Conservation (phyloP, 2,797 vertebrate genomes). For the Microctenopoma stevenorrisi region DNA sequence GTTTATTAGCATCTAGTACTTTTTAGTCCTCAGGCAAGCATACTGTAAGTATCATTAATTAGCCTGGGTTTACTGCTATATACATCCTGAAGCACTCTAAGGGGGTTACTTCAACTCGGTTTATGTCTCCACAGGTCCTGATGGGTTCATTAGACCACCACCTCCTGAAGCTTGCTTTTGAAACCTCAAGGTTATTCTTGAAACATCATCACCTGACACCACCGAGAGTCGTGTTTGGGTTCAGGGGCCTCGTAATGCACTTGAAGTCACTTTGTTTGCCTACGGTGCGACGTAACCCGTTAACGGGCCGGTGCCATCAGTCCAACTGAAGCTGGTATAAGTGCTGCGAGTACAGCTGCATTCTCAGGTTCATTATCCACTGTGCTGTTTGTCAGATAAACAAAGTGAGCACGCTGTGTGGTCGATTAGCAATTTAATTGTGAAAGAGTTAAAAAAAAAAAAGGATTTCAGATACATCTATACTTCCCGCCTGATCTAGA, state of each 20-base stretch:
- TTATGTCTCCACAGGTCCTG: conserved; percentile 39
- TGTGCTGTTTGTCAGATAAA: conserved; percentile 21
- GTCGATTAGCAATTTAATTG: conserved; percentile 30
- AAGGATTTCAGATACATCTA: conserved; percentile 7
- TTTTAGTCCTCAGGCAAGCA: not conserved
- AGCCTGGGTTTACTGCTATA: not conserved
- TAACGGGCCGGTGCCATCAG: conserved; percentile 19
- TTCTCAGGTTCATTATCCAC: conserved; percentile 19
- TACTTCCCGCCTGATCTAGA: conserved; percentile 17
- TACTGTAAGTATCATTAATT: not conserved
- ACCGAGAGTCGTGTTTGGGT: conserved; percentile 6
- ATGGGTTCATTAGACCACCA: conserved; percentile 55
- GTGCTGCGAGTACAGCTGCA: conserved; percentile 6
- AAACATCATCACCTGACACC: conserved; percentile 25
- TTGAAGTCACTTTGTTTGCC: conserved; percentile 38
- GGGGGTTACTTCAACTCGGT: conserved; percentile 10
- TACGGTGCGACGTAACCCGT: not conserved
- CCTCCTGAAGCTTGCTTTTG: conserved; percentile 22
- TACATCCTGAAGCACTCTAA: not conserved
- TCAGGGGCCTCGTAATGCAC: conserved; percentile 3
- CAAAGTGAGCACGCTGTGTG: conserved; percentile 27
- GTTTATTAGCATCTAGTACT: conserved; percentile 29
- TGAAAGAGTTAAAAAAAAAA: not conserved
- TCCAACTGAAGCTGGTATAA: conserved; percentile 26
- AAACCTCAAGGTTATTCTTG: conserved; percentile 8